Conservation (phyloP, 2,888 invertebrate species). For the Dicycla oo region DNA sequence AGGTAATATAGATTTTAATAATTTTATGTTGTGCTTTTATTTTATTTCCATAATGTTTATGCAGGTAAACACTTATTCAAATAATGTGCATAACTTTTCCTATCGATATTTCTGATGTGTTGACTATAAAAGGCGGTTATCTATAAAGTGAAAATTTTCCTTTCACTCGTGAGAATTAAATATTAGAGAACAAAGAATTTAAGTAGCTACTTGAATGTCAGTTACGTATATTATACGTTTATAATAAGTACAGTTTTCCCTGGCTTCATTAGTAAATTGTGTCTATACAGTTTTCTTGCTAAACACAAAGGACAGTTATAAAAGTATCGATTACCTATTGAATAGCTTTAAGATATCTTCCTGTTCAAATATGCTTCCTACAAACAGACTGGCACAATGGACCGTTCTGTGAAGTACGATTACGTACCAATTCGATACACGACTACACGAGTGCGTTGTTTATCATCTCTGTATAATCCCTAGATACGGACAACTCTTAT, state of each 20-base stretch:
- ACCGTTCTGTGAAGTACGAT: conserved; percentile 19
- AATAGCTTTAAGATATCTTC: conserved; percentile 9
- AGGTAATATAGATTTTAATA: too few relatives aligned
- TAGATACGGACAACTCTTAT: conserved; percentile 12
- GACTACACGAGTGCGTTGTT: conserved; percentile 29
- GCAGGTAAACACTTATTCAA: conserved; percentile 6
- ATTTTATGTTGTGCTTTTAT: too few relatives aligned
- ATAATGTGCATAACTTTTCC: conserved; percentile 13
- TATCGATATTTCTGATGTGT: conserved; percentile 24
- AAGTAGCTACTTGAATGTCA: not conserved
- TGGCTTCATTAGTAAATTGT: not conserved
- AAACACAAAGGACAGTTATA: not conserved
- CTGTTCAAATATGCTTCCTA: not conserved
- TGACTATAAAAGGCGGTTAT: conserved; percentile 22
- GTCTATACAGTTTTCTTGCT: not conserved
- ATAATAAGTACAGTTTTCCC: not conserved
- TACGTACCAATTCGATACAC: conserved; percentile 5
- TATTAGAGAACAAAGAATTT: not conserved
- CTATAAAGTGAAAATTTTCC: not conserved
- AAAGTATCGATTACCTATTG: not conserved
- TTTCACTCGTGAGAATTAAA: conserved; percentile 19
- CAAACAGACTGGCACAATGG: conserved; percentile 18
- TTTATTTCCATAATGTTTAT: conserved; percentile 6
- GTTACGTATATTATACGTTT: not conserved
- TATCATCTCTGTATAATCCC: conserved; percentile 46